Evolutionary conservation across 2,888 invertebrate species (phyloP).

Genomic region (Macaria notata): DNA sequence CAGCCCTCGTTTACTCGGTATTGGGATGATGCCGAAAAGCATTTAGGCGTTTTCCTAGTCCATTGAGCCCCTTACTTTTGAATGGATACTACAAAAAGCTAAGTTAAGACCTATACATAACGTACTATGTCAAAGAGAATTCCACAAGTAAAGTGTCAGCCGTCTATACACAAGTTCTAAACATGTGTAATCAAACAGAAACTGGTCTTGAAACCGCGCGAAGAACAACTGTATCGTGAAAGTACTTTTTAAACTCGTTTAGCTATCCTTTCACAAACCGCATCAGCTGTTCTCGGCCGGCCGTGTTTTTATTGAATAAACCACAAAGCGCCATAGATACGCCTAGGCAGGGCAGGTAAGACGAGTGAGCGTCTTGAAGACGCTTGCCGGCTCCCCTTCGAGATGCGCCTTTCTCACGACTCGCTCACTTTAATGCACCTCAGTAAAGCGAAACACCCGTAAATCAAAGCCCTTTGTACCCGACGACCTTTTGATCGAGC

Average conservation of each 20-base stretch:
- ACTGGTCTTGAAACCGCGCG: conserved; percentile 9
- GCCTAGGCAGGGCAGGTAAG: conserved; percentile 33
- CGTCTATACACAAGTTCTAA: conserved; percentile 8
- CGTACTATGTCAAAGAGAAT: neutral
- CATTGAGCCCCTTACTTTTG: too few species aligned
- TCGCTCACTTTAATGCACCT: conserved; percentile 70
- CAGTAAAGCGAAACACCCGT: conserved; percentile 71
- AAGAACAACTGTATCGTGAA: conserved; percentile 16
- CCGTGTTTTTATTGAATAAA: conserved; percentile 30
- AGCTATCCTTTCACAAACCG: conserved; percentile 19
- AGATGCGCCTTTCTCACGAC: conserved; percentile 73
- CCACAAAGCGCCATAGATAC: conserved; percentile 29
- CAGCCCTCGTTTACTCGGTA: too few species aligned
- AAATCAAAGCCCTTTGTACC: conserved; percentile 74
- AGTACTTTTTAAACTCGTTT: conserved; percentile 18
- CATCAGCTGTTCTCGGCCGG: conserved; percentile 32
- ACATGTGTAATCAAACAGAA: conserved; percentile 1
- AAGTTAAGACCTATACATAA: too few species aligned
- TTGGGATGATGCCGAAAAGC: too few species aligned
- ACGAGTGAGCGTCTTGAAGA: conserved; percentile 57
- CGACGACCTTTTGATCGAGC: conserved; percentile 65
- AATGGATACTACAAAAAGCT: too few species aligned
- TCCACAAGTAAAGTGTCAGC: neutral
- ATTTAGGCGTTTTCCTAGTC: too few species aligned
- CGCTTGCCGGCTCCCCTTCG: conserved; percentile 53